Conservation (phyloP, 2,888 invertebrate species). For the Drosophila barbarae region DNA sequence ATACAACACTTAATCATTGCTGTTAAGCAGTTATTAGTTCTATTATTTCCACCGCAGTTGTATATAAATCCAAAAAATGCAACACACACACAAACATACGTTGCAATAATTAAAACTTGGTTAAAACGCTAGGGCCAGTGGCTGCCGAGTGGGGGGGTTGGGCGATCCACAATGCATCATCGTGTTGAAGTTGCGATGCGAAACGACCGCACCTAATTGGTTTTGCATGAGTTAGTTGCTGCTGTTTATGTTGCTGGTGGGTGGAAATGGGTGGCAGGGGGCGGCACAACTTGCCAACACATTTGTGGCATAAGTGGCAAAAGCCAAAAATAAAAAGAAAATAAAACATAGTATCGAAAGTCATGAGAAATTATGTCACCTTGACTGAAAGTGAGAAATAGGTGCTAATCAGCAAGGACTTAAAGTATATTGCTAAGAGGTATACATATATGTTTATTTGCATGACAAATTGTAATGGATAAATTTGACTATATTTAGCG, state of each 20-base stretch:
- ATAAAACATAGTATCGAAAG: conserved; percentile 5
- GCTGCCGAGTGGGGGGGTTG: not conserved
- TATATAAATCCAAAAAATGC: not conserved
- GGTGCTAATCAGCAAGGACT: not conserved
- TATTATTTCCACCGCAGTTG: conserved; percentile 2
- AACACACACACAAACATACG: conserved; percentile 8
- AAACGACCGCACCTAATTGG: conserved; percentile 70
- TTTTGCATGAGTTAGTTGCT: conserved; percentile 69
- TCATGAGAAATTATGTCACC: conserved; percentile 2
- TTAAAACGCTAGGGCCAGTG: conserved; percentile 18
- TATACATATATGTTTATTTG: too few species aligned
- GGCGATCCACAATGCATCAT: conserved; percentile 39
- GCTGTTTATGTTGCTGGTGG: conserved; percentile 16
- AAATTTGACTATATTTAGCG: too few species aligned
- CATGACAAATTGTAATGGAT: not conserved
- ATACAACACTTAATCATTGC: not conserved
- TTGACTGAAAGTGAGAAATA: not conserved
- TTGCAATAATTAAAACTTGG: conserved; percentile 50
- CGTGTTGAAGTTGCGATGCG: conserved; percentile 60
- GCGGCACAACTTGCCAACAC: conserved; percentile 7
- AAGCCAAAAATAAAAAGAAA: conserved; percentile 18
- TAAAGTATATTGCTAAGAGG: not conserved
- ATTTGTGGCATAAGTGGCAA: conserved; percentile 57
- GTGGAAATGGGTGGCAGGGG: conserved; percentile 4
- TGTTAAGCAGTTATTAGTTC: not conserved